Base-by-base conservation (phyloP, 1,140 invertebrate genomes). In the Tetragnatha versicolor region DNA sequence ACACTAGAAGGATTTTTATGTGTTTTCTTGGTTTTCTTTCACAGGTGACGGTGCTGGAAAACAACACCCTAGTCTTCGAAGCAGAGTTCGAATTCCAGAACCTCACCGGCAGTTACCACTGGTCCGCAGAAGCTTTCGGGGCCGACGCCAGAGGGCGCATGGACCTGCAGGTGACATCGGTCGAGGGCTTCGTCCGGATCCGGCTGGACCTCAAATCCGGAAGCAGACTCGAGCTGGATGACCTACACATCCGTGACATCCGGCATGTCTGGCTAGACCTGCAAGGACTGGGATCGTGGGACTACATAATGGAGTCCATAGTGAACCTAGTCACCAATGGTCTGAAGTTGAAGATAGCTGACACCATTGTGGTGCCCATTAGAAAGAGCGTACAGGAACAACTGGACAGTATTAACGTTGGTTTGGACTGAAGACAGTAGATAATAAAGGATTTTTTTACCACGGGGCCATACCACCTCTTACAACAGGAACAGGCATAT, bases 231-330 rank as follows among this genome's bases (percentile, higher is more conserved):
- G 35, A 61, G 10, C 25, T 83, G 5, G 77, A 80, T n/a, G 9
- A 10, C 17, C 72, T 83, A 35, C 5, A 60, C 14, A 61, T 83
- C 6, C 60, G 80, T 14, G 42, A 70, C 0, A 80, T 83, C 29
- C 22, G 72, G 2, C 79, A 83, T 33, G 27, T 83, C 4, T 82
- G 82, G 82, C 68, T 82, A 5, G 82, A 83, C 22, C 42, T 83
- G 1, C 63, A 79, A 39, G 82, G 82, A 5, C 58, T 83, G 7
- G 82, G 82, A 14, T 60, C 27, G 20, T 77, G 66, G 79, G 82
- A 83, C 51, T 79, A 69, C 45, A 6, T 83, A 3, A 53, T 82
- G 45, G 82, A 83, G 37, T 78, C 81, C 3, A 53, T 83, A 31
- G 51, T 81, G 0, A 83, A 83, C 51, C 47, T 82, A 4, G 58